Conservation (phyloP, 2,888 invertebrate species). For the Pammene fasciana region DNA sequence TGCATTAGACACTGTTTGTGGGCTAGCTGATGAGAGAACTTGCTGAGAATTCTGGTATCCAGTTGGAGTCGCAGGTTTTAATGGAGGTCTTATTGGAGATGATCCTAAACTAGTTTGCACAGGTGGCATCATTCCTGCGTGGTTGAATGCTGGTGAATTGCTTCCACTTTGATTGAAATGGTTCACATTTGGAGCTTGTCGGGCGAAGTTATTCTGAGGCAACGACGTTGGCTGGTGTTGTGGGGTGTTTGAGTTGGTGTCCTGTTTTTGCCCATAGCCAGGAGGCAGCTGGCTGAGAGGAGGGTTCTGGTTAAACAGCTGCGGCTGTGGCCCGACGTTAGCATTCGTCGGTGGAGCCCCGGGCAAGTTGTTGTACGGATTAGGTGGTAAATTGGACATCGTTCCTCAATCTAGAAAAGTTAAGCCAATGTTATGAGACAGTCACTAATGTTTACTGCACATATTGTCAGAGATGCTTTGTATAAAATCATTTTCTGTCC, state of each 20-base stretch:
- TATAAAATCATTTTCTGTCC: conserved; percentile 53
- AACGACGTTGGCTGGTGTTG: conserved; percentile 52
- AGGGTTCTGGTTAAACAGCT: conserved; percentile 58
- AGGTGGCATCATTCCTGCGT: conserved; percentile 63
- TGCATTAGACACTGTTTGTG: conserved; percentile 54
- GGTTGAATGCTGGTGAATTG: conserved; percentile 76
- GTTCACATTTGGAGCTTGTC: conserved; percentile 61
- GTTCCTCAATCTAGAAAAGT: conserved; percentile 74
- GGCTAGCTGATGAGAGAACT: conserved; percentile 57
- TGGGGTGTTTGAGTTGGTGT: conserved; percentile 72
- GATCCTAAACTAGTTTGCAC: conserved; percentile 58
- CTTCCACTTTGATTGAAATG: conserved; percentile 70
- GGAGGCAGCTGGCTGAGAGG: conserved; percentile 66
- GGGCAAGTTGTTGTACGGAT: conserved; percentile 66
- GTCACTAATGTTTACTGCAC: conserved; percentile 16
- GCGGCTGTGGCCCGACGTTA: conserved; percentile 57
- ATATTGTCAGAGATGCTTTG: conserved; percentile 7
- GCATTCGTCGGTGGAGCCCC: conserved; percentile 62
- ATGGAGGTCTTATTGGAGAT: conserved; percentile 59
- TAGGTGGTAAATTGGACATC: conserved; percentile 78
- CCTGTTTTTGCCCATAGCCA: conserved; percentile 66
- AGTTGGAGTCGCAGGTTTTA: conserved; percentile 48
- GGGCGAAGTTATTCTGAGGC: conserved; percentile 49
- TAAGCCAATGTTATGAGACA: conserved; percentile 44
- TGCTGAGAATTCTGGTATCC: conserved; percentile 54